Evolutionary conservation across 2,888 invertebrate species (phyloP).

Genomic region (Nymphalis urticae): DNA sequence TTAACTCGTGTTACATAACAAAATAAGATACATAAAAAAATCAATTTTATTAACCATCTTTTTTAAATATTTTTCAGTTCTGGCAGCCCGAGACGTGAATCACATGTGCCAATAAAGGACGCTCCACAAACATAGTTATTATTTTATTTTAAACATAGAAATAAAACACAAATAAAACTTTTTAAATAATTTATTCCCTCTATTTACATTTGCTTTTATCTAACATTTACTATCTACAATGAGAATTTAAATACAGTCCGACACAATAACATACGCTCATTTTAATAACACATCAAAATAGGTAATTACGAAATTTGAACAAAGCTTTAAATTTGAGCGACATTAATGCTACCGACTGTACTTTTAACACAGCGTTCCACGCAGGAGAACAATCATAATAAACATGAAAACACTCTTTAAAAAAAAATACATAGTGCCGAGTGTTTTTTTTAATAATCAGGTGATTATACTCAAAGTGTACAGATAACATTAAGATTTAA

Average conservation of each 20-base stretch:
- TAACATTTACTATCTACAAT: conserved; percentile 27
- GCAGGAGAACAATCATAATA: conserved; percentile 4
- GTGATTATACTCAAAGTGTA: too few relatives aligned
- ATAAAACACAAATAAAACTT: conserved; percentile 16
- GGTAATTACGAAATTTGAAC: too few relatives aligned
- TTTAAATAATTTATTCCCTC: conserved; percentile 28
- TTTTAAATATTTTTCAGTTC: conserved; percentile 9
- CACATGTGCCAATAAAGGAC: conserved; percentile 7
- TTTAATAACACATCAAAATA: too few relatives aligned
- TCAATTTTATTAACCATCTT: not conserved
- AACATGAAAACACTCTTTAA: not conserved
- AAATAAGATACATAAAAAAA: too few relatives aligned
- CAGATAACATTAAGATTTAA: too few relatives aligned
- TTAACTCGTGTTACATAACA: too few relatives aligned
- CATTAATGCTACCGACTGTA: conserved; percentile 12
- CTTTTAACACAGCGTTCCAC: conserved; percentile 1
- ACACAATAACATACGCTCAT: not conserved
- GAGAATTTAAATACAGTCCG: conserved; percentile 14
- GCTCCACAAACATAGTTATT: not conserved
- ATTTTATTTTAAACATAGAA: conserved; percentile 9
- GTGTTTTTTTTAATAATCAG: too few relatives aligned
- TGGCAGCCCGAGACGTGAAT: conserved; percentile 5
- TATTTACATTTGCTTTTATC: conserved; percentile 30
- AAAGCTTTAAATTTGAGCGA: not conserved
- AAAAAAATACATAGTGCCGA: not conserved